A percentile compares a stretch with the other conserved stretches of the same genome.
phyloP scores from a whole-genome alignment of 2,797 vertebrate genomes.

The Ceyx erithaca region DNA sequence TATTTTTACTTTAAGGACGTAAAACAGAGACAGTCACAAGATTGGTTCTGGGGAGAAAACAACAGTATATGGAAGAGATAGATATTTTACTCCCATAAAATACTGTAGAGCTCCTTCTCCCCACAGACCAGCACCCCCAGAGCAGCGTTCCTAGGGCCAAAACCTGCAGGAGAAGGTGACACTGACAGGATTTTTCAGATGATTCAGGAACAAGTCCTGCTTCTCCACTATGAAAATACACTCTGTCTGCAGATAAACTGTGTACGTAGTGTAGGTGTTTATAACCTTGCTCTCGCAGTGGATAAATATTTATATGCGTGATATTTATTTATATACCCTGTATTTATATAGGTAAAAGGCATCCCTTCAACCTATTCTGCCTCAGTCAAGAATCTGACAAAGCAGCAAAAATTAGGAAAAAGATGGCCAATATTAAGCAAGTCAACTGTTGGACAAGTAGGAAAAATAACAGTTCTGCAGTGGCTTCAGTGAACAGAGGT shows the following conservation, averaged over 20 bases:
- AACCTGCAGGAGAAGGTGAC: neutral
- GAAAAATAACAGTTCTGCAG: neutral
- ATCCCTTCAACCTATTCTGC: neutral
- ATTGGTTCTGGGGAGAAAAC: neutral
- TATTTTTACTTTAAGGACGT: neutral
- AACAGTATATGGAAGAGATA: neutral
- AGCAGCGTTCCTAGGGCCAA: neutral
- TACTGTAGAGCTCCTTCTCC: neutral
- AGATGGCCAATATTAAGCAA: neutral
- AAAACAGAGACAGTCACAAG: neutral
- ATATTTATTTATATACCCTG: neutral
- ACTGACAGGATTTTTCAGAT: neutral
- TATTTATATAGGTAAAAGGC: neutral
- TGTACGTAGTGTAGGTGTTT: neutral
- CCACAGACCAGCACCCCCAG: neutral
- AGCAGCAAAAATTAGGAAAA: neutral
- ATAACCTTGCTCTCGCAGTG: neutral
- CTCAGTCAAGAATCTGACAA: neutral
- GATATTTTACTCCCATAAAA: neutral
- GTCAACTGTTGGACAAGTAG: neutral
- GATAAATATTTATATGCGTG: conserved; percentile 9
- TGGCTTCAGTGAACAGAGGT: neutral
- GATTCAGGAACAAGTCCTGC: neutral
- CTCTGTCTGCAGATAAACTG: neutral
- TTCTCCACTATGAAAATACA: neutral